A percentile compares a stretch with the other conserved stretches of the same genome.
These are phyloP conservation scores for Agonopterix alstromeriana DNA, from an alignment of 2,888 invertebrate genomes.

Conservation along the genomic window DNA sequence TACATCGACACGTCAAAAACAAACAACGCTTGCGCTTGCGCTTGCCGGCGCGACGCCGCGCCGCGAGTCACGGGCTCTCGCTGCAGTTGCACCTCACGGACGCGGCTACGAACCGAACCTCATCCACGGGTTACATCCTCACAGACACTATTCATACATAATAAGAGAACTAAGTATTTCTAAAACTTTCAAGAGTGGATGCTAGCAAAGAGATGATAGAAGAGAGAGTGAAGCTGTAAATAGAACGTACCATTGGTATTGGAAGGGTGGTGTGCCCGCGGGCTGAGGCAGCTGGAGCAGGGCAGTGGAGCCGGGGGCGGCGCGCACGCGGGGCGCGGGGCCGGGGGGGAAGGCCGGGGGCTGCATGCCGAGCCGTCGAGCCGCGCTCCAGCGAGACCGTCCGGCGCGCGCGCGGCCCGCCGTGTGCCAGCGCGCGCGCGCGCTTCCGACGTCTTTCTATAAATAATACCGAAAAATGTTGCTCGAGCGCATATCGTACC, in stretches of 20 bases:
- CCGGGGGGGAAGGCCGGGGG: slow-evolving; percentile 55
- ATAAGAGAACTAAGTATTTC: too few relatives aligned
- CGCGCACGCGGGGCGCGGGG: slow-evolving; percentile 42
- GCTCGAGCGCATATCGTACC: slow-evolving; percentile 48
- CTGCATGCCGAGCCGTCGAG: slow-evolving; percentile 59
- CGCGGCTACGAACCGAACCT: background rate
- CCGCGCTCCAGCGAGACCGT: slow-evolving; percentile 53
- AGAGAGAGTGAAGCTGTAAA: slow-evolving; percentile 14
- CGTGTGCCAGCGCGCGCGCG: slow-evolving; percentile 52
- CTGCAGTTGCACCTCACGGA: background rate
- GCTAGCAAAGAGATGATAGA: background rate
- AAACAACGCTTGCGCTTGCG: slow-evolving; percentile 58
- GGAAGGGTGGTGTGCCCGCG: slow-evolving; percentile 56
- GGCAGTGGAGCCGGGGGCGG: slow-evolving; percentile 51
- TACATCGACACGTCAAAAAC: slow-evolving; percentile 67
- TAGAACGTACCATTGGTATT: slow-evolving; percentile 55
- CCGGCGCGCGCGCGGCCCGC: slow-evolving; percentile 63
- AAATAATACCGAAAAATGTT: slow-evolving; percentile 72
- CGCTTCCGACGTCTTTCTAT: slow-evolving; percentile 69
- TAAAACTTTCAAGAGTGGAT: too few relatives aligned
- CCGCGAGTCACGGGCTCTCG: too few relatives aligned
- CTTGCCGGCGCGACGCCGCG: background rate
- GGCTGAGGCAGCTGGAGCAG: slow-evolving; percentile 43
- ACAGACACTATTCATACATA: too few relatives aligned
- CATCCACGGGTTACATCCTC: too few relatives aligned